Evolutionary conservation across 2,113 vertebrate species (phyloP).

Genomic region (Oncorhynchus mykiss): DNA sequence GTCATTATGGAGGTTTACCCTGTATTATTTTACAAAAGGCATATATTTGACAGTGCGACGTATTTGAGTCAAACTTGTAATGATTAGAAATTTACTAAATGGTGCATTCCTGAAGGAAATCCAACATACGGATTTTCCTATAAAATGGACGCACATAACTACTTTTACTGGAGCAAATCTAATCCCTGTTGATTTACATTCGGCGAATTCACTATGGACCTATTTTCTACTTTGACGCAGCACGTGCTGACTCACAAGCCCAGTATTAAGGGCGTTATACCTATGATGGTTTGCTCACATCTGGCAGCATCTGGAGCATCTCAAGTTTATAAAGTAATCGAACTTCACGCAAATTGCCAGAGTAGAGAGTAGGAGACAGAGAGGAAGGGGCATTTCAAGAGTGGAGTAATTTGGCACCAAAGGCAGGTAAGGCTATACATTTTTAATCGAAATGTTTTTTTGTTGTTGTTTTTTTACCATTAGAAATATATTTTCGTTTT

Average conservation of each 20-base stretch:
- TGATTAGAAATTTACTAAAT: too few relatives aligned
- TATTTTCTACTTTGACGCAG: not conserved
- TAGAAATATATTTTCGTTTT: not conserved
- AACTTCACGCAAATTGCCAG: not conserved
- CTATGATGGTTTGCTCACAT: not conserved
- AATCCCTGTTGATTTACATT: too few relatives aligned
- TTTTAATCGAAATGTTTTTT: not conserved
- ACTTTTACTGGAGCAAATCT: too few relatives aligned
- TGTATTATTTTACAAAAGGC: too few relatives aligned
- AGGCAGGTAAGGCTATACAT: not conserved
- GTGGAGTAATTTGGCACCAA: not conserved
- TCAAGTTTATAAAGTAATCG: constrained; percentile 1
- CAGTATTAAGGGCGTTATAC: not conserved
- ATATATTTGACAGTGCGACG: too few relatives aligned
- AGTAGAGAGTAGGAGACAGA: not conserved
- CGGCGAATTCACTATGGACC: too few relatives aligned
- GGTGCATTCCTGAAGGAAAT: too few relatives aligned
- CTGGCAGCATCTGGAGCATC: not conserved
- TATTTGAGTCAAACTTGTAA: too few relatives aligned
- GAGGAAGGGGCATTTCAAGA: not conserved
- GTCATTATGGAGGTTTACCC: too few relatives aligned
- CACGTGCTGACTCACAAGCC: not conserved
- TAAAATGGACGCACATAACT: too few relatives aligned
- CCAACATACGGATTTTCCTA: too few relatives aligned
- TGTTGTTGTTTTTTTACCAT: not conserved